Conservation (phyloP, 1,140 invertebrate genomes). For the Drosophila ironensis region DNA sequence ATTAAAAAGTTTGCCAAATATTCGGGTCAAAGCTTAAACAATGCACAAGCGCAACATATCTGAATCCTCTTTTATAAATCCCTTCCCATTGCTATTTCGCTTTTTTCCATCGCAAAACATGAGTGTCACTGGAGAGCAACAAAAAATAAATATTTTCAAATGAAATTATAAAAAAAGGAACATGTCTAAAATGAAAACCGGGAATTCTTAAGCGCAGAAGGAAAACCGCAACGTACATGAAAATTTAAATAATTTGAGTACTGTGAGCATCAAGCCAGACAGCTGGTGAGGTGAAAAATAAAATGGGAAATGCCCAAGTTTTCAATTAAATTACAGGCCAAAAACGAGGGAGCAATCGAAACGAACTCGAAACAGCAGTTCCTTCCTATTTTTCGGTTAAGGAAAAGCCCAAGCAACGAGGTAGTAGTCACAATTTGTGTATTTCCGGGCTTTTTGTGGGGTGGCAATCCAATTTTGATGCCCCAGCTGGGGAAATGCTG, state of each 20-base stretch:
- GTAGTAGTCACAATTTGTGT: slow-evolving; percentile 43
- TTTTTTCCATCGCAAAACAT: slow-evolving; percentile 28
- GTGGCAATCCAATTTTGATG: slow-evolving; percentile 6
- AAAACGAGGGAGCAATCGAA: slow-evolving; percentile 6
- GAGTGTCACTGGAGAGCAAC: slow-evolving; percentile 41
- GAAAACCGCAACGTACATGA: slow-evolving; percentile 62
- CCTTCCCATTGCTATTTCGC: not conserved
- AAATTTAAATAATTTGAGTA: slow-evolving; percentile 71
- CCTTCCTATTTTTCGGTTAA: not conserved
- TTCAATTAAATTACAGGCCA: slow-evolving; percentile 71
- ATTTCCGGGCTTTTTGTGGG: slow-evolving; percentile 59
- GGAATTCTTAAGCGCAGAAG: too few relatives aligned
- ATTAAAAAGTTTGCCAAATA: slow-evolving; percentile 53
- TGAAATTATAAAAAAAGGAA: slow-evolving; percentile 56
- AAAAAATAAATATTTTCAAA: slow-evolving; percentile 76
- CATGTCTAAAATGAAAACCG: slow-evolving; percentile 51
- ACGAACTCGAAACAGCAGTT: slow-evolving; percentile 23
- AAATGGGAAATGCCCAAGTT: slow-evolving; percentile 73
- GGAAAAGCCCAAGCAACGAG: slow-evolving; percentile 19
- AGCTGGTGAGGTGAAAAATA: slow-evolving; percentile 30
- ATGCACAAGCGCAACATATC: slow-evolving; percentile 48
- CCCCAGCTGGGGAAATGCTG: not conserved
- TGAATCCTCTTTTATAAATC: slow-evolving; percentile 9
- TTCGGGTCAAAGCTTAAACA: slow-evolving; percentile 70
- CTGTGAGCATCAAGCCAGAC: not conserved